Base-by-base conservation (phyloP, 2,113 vertebrate genomes). In the Rana temporaria region DNA sequence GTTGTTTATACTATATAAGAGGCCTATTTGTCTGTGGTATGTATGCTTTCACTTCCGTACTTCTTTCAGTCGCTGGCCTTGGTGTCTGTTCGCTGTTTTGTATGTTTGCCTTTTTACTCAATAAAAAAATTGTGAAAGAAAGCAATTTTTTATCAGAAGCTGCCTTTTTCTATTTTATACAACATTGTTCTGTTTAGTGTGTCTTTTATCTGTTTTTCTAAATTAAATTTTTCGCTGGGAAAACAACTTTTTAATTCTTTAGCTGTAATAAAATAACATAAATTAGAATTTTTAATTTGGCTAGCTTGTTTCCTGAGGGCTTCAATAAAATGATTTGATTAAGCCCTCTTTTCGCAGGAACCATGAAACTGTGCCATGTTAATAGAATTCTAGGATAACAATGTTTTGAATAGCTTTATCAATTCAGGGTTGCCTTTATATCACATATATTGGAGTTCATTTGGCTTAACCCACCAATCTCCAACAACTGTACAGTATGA, bases 281-380 rank as follows among this genome's bases (percentile, higher is more conserved):
- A n/a, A 60, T 60, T 75, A 20, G 69, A 16, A 34, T 75, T 75
- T 74, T 20, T 75, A 59, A 75, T 75, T 60, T 75, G 72, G 26
- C 53, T 75, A 20, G 55, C 56, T 60, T 17, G 19, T 74, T 74
- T 74, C 71, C 71, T 55, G 52, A n/a, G 71, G 71, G 69, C 32
- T 75, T 34, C 34, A 75, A 38, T 60, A 60, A 60, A 60, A 75
- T 60, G 32, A 60, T 75, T 75, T 56, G 52, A 60, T 75, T 75
- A 75, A 75, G 20, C 19, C 30, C 26, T 48, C 42, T 75, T 38
- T 30, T 60, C 16, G 24, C n/a, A 75, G n/a, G 32, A 60, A n/a
- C 72, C 19, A 34, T 60, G 26, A 60, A 59, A 75, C 55, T 74
- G 26, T 34, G 32, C 32, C 30, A 30, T 11, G 26, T 1, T 57